These are phyloP conservation scores for Semnornis frantzii DNA, from an alignment of 2,113 vertebrate species.

Conservation along the genomic window DNA sequence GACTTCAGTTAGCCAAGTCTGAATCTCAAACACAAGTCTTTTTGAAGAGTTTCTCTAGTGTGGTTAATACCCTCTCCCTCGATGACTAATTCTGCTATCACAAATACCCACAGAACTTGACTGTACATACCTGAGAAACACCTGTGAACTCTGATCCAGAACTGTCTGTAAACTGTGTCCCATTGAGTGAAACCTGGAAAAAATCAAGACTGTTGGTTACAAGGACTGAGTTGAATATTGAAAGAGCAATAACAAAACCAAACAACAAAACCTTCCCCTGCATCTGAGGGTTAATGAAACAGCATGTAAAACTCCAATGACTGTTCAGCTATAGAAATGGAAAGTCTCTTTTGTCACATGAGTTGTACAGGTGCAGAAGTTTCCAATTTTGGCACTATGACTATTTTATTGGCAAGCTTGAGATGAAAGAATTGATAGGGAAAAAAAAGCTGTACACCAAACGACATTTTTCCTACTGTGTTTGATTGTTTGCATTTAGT, in stretches of 20 bases:
- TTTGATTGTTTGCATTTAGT: background rate
- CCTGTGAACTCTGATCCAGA: conserved; percentile 88
- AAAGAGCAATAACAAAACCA: background rate
- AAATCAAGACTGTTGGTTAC: background rate
- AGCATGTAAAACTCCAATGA: background rate
- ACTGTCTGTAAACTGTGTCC: conserved; percentile 87
- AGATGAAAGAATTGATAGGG: background rate
- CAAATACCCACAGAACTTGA: background rate
- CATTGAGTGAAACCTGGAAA: conserved; percentile 84
- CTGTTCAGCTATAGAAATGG: background rate
- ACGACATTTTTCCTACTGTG: background rate
- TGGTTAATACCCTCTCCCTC: background rate
- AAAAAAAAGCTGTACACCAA: background rate
- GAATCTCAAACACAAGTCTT: background rate
- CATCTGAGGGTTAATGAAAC: background rate
- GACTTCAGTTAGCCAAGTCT: background rate
- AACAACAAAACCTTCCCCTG: background rate
- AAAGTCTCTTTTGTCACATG: background rate
- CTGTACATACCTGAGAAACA: conserved; percentile 85
- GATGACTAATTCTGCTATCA: background rate
- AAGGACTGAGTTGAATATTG: background rate
- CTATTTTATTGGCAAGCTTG: background rate
- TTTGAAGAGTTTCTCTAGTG: background rate
- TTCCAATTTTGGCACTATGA: background rate
- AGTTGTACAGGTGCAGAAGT: background rate